Conservation (phyloP, 2,888 invertebrate genomes). For the Coelinius sp. region DNA sequence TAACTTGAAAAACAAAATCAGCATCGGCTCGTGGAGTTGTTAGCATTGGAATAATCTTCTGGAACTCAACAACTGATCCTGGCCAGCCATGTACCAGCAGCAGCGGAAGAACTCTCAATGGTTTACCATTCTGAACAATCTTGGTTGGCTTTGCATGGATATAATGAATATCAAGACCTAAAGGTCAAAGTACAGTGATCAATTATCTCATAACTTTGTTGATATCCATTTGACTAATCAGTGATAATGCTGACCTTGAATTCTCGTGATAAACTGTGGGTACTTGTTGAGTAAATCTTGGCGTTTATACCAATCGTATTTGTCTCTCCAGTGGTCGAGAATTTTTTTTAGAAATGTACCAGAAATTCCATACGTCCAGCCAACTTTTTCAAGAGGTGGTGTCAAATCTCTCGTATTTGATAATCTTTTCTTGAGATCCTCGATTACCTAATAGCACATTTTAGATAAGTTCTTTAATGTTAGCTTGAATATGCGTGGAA, state of each 20-base stretch:
- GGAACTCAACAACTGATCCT: conserved; percentile 85
- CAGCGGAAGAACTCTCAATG: conserved; percentile 76
- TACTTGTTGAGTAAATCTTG: conserved; percentile 81
- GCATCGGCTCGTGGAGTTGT: conserved; percentile 72
- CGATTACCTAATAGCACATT: conserved; percentile 75
- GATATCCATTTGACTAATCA: background rate
- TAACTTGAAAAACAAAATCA: conserved; percentile 79
- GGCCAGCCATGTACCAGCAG: conserved; percentile 90
- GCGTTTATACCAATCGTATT: conserved; percentile 81
- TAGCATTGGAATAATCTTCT: conserved; percentile 80
- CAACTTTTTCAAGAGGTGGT: conserved; percentile 77
- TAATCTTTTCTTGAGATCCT: conserved; percentile 76
- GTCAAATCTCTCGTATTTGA: conserved; percentile 72
- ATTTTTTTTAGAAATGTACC: conserved; percentile 78
- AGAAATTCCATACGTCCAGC: conserved; percentile 88
- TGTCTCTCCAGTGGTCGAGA: conserved; percentile 83
- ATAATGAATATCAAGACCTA: conserved; percentile 82
- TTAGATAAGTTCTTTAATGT: no score
- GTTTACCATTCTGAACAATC: conserved; percentile 59
- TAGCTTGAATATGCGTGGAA: no score
- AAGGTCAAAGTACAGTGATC: background rate
- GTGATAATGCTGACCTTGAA: conserved; percentile 74
- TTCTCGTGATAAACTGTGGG: conserved; percentile 82
- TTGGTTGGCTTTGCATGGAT: conserved; percentile 77
- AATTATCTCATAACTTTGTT: background rate